phyloP scores from a whole-genome alignment of 2,113 vertebrate genomes.

The Phrynosoma platyrhinos region DNA sequence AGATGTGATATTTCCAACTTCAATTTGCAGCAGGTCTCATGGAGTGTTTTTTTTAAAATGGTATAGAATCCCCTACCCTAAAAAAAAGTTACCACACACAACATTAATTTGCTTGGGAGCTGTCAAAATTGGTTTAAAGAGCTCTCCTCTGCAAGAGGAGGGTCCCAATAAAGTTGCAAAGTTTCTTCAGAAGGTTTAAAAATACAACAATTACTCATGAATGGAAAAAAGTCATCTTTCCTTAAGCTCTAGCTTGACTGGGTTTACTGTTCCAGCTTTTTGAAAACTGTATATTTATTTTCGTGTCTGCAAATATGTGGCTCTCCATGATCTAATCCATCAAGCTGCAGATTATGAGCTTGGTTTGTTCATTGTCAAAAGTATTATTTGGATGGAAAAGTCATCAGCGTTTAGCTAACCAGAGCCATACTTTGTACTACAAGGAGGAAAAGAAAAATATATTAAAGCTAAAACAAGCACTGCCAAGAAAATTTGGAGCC shows the following conservation, averaged over 20 bases:
- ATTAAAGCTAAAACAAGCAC: conserved; percentile 47
- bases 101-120: no score
- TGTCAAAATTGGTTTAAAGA: not conserved
- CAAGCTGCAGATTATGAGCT: conserved; percentile 40
- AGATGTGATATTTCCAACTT: not conserved
- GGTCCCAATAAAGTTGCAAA: not conserved
- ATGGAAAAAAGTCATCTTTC: not conserved
- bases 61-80: no score
- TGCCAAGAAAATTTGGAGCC: conserved; percentile 57
- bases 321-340: conserved; percentile 48
- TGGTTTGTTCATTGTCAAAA: conserved; percentile 60
- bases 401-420: conserved; percentile 47
- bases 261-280: conserved; percentile 23
- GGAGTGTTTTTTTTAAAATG: not conserved
- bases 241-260: not conserved
- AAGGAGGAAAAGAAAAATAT: conserved; percentile 47
- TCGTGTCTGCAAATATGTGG: conserved; percentile 13
- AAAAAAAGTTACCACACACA: not conserved
- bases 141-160: not conserved
- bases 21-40: not conserved
- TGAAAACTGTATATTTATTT: conserved; percentile 37
- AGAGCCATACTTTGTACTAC: conserved; percentile 55
- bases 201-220: conserved; percentile 25
- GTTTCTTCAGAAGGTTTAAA: conserved; percentile 15
- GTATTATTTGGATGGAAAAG: conserved; percentile 66